These are phyloP conservation scores for Puntigrus tetrazona DNA, from an alignment of 2,113 vertebrate genomes.

Conservation along the genomic window DNA sequence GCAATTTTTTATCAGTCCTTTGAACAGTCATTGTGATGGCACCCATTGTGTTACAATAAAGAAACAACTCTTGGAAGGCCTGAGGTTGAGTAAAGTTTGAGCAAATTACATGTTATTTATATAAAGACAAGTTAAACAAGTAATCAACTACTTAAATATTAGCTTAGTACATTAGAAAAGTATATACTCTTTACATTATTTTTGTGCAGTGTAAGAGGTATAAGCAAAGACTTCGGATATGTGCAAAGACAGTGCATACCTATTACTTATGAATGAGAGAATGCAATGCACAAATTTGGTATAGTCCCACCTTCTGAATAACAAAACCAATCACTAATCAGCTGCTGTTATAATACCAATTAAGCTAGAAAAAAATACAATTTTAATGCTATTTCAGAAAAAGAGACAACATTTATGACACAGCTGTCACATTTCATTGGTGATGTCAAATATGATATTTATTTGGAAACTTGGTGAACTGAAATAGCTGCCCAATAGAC, in stretches of 20 bases:
- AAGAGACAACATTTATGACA: background rate
- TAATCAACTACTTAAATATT: background rate
- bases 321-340: background rate
- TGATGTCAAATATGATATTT: background rate
- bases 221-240: background rate
- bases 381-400: background rate
- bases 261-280: no score
- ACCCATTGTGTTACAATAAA: no score
- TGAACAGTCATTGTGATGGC: no score
- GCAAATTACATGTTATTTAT: background rate
- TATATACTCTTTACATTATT: background rate
- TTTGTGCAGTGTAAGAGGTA: background rate
- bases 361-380: no score
- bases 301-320: no score
- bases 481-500: background rate
- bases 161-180: background rate
- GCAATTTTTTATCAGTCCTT: no score
- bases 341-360: background rate
- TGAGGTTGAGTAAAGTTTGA: no score
- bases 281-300: no score
- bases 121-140: background rate
- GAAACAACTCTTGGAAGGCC: no score
- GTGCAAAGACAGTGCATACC: no score
- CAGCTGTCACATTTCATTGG: background rate
- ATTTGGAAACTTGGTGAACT: no score